Conservation (phyloP, 2,113 vertebrate genomes). For the Dromas ardeola region DNA sequence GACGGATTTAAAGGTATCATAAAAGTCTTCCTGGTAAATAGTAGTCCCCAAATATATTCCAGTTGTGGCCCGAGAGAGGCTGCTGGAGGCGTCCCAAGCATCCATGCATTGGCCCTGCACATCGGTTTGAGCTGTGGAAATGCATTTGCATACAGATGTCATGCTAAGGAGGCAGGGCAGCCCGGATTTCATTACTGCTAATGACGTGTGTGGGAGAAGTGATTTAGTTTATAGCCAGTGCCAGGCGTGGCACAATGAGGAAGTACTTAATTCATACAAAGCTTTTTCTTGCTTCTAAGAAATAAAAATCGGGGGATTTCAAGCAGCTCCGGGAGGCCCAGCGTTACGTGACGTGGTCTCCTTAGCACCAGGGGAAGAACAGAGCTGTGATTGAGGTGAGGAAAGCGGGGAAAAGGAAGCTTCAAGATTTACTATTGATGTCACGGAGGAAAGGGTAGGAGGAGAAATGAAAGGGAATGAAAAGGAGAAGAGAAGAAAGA, state of each 20-base stretch:
- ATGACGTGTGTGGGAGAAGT: slow-evolving; percentile 51
- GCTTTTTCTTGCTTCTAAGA: not conserved
- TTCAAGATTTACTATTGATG: not conserved
- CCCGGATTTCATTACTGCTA: slow-evolving; percentile 45
- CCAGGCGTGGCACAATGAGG: slow-evolving; percentile 8
- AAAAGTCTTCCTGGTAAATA: slow-evolving; percentile 10
- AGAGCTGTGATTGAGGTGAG: not conserved
- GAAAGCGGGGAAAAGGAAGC: not conserved
- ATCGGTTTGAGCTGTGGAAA: not conserved
- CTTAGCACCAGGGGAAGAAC: not conserved
- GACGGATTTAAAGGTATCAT: slow-evolving; percentile 18
- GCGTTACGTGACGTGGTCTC: not conserved
- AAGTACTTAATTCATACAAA: slow-evolving; percentile 20
- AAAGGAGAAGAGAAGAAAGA: not conserved
- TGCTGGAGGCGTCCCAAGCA: not conserved
- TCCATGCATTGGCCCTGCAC: not conserved
- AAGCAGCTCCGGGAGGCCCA: not conserved
- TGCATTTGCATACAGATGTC: slow-evolving; percentile 47
- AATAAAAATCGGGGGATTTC: not conserved
- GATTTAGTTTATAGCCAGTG: slow-evolving; percentile 29
- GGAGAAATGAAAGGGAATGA: not conserved
- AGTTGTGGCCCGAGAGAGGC: slow-evolving; percentile 1
- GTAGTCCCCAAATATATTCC: not conserved
- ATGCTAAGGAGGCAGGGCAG: slow-evolving; percentile 29
- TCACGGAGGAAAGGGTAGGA: not conserved